phyloP scores from a whole-genome alignment of 92 coral and sea anemone genomes.

The Porites lobata region DNA sequence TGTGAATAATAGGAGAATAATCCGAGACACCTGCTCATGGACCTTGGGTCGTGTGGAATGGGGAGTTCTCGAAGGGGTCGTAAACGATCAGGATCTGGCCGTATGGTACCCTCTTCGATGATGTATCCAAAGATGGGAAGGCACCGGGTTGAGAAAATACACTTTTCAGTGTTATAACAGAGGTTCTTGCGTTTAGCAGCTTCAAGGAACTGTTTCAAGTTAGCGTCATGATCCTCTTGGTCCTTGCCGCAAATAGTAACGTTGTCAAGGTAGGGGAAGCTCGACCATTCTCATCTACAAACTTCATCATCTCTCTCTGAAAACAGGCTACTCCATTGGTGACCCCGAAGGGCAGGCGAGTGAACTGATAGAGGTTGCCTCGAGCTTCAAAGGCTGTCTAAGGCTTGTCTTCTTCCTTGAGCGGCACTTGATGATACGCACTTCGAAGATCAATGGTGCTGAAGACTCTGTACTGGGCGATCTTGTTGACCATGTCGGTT shows the following conservation, averaged over 20 bases:
- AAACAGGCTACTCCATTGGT: constrained; percentile 61
- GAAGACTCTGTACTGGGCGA: too few species aligned
- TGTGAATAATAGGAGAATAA: too few species aligned
- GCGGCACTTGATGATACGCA: too few species aligned
- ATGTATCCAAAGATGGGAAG: too few species aligned
- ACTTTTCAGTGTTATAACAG: too few species aligned
- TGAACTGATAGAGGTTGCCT: constrained; percentile 52
- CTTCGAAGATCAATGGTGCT: too few species aligned
- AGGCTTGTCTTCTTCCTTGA: background rate
- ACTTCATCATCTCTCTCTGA: constrained; percentile 58
- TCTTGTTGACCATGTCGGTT: too few species aligned
- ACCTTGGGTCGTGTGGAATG: too few species aligned
- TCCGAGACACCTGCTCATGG: too few species aligned
- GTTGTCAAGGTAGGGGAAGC: constrained; percentile 30
- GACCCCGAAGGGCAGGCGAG: constrained; percentile 53
- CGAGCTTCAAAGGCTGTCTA: constrained; percentile 34
- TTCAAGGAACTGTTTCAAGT: constrained; percentile 52
- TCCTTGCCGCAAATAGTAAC: constrained; percentile 66
- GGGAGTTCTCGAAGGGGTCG: too few species aligned
- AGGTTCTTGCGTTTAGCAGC: constrained; percentile 62
- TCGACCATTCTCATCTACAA: constrained; percentile 36
- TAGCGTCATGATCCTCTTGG: constrained; percentile 69
- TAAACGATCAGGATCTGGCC: too few species aligned
- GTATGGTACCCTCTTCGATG: background rate
- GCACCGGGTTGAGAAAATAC: too few species aligned